Percentiles rank a stretch among this genome's conserved stretches.
Evolutionary conservation across 1,140 invertebrate species (phyloP).

Genomic region (Spodoptera frugiperda): DNA sequence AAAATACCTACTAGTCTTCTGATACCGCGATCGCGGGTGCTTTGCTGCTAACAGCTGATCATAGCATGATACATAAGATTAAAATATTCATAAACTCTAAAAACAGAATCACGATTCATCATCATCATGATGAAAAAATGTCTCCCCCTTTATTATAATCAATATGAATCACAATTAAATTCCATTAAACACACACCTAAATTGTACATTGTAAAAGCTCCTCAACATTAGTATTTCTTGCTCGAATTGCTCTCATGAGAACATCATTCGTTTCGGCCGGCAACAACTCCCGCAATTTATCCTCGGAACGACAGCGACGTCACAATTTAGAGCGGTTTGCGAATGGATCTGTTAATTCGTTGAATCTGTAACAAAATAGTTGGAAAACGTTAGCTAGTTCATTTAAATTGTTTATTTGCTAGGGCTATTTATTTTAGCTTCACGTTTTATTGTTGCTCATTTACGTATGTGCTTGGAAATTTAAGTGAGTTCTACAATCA

Average conservation of each 20-base stretch:
- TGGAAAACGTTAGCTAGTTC: neutral
- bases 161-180: too few species aligned
- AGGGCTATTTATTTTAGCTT: neutral
- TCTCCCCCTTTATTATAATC: too few species aligned
- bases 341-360: conserved; percentile 36
- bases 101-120: too few species aligned
- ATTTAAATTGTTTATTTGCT: neutral
- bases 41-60: too few species aligned
- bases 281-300: conserved; percentile 38
- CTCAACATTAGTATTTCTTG: conserved; percentile 23
- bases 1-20: too few species aligned
- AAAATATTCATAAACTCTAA: too few species aligned
- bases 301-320: conserved; percentile 28
- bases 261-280: conserved; percentile 2
- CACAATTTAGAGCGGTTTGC: conserved; percentile 39
- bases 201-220: neutral
- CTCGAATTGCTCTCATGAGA: conserved; percentile 11
- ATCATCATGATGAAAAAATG: too few species aligned
- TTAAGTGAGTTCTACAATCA: too few species aligned
- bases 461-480: neutral
- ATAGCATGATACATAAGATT: too few species aligned
- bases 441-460: neutral
- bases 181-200: neutral
- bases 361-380: conserved; percentile 18
- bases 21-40: too few species aligned